Percentiles rank a stretch among this genome's conserved stretches.
phyloP scores from a whole-genome alignment of 92 coral and sea anemone genomes.

The Palythoa grandis region DNA sequence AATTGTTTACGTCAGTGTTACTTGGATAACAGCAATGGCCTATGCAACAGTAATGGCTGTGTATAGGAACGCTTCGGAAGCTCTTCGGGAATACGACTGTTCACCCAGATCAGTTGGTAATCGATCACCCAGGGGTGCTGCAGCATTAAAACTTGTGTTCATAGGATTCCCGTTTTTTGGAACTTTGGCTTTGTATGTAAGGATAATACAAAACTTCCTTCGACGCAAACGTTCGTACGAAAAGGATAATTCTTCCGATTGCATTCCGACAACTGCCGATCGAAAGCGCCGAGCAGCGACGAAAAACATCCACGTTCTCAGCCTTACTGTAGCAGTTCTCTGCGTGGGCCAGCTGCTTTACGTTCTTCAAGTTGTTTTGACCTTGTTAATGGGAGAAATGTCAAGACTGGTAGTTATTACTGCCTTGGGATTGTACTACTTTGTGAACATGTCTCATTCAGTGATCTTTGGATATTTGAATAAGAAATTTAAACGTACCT shows the following conservation, averaged over 20 bases:
- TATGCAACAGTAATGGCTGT: conserved; percentile 61
- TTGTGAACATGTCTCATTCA: conserved; percentile 59
- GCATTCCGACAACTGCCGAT: conserved; percentile 65
- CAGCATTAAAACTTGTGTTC: conserved; percentile 66
- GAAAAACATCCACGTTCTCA: conserved; percentile 76
- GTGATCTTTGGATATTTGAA: conserved; percentile 74
- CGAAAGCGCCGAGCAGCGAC: conserved; percentile 65
- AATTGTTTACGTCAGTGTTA: conserved; percentile 13
- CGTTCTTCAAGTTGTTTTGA: conserved; percentile 46
- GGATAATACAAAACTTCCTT: conserved; percentile 50
- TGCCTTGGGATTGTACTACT: conserved; percentile 52
- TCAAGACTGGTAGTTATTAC: conserved; percentile 49
- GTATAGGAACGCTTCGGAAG: conserved; percentile 24
- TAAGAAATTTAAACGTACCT: conserved; percentile 62
- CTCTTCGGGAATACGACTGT: conserved; percentile 56
- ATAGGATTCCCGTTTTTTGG: conserved; percentile 65
- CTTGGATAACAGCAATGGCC: conserved; percentile 59
- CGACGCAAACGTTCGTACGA: conserved; percentile 57
- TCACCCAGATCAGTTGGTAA: conserved; percentile 18
- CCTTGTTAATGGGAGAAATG: conserved; percentile 70
- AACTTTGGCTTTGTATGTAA: conserved; percentile 52
- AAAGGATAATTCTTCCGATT: conserved; percentile 48
- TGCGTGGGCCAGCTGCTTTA: conserved; percentile 66
- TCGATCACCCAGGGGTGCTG: conserved; percentile 60
- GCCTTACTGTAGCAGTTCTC: conserved; percentile 49